Evolutionary conservation across 2,113 vertebrate species (phyloP).

Genomic region (Perccottus glenii): DNA sequence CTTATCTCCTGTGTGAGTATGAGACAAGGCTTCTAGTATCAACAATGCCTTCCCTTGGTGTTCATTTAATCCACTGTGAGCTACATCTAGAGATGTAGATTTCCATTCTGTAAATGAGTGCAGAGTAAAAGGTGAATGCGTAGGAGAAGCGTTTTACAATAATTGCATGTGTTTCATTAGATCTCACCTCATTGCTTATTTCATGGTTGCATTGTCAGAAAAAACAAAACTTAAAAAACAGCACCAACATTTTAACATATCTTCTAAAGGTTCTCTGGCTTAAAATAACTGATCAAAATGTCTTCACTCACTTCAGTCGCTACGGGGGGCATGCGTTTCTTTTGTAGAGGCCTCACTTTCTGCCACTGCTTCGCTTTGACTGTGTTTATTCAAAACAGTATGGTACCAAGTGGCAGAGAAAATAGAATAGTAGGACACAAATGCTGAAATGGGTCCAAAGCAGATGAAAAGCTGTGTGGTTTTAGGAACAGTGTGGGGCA

Average conservation of each 20-base stretch:
- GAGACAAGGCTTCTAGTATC: constrained; percentile 48
- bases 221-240: too few relatives aligned
- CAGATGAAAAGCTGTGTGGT: constrained; percentile 44
- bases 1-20: constrained; percentile 44
- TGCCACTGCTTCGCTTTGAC: constrained; percentile 34
- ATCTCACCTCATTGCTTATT: neutral
- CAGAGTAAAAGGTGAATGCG: constrained; percentile 9
- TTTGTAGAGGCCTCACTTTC: neutral
- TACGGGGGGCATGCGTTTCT: neutral
- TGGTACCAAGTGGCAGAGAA: constrained; percentile 6
- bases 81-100: constrained; percentile 12
- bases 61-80: constrained; percentile 39
- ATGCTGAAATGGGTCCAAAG: constrained; percentile 36
- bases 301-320: neutral
- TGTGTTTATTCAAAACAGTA: constrained; percentile 21
- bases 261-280: neutral
- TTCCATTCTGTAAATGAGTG: constrained; percentile 8
- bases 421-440: constrained; percentile 52
- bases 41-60: constrained; percentile 55
- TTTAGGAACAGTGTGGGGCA: constrained; percentile 51
- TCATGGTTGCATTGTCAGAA: too few relatives aligned
- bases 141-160: constrained; percentile 1
- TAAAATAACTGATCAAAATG: neutral
- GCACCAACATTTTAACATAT: neutral
- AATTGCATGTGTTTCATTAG: neutral